Base-by-base conservation (phyloP, 2,797 vertebrate genomes). In the Glossophaga mutica region DNA sequence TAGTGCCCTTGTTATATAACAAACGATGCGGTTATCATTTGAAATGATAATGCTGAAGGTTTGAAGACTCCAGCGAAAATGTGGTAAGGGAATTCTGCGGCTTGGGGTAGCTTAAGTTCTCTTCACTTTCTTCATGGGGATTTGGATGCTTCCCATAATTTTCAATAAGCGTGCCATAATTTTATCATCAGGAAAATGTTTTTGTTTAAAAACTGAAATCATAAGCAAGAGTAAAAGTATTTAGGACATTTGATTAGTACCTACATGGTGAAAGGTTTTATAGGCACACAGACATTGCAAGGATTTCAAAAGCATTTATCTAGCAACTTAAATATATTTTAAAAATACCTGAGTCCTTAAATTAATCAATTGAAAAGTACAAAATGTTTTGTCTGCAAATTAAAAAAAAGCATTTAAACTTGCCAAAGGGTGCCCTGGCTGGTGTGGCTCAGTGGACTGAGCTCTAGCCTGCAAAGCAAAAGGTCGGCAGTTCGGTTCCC, bases 41-140 rank as follows among this genome's bases (percentile, higher is more conserved):
- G 9, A 37, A 24, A 26, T 34, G 2, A 21, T 29, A n/a, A 73
- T 2, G 5, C 10, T 34, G 15, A 62, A 7, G 14, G 29, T 21
- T 62, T 9, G 3, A 78, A 70, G 22, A n/a, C 81, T 1, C 22
- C 10, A 39, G 10, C 0, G 11, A 24, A 12, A 4, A 18, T 19
- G 14, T 37, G n/a, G 11, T 5, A 8, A 2, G 5, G 15, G 9
- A 1, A 4, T 9, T 22, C 37, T 10, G 0, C 1, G 5, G 6
- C 22, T n/a, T 19, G 12, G 0, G 3, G 21, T 2, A 29, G 32
- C 6, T 32, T 5, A 34, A 14, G 9, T 32, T n/a, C 6, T 37
- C 19, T 37, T 37, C 34, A 19, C 9, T 22, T 65, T 50, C 4
- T 50, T 9, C 7, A 6, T 8, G 22, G 34, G 6, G 6, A 9